Conservation (phyloP, 2,113 vertebrate species). For the Bothrops jararaca region DNA sequence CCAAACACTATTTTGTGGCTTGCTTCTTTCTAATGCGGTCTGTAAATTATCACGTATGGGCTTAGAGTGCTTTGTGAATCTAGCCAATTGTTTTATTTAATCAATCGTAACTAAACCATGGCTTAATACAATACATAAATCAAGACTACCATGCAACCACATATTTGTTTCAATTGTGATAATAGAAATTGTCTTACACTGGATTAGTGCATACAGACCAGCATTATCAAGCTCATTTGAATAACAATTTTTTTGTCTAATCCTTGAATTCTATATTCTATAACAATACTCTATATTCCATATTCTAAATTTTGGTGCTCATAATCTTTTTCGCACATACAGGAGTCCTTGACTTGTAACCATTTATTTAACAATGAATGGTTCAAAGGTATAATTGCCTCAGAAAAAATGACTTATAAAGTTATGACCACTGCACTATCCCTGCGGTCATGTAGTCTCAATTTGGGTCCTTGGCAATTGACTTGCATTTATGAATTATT, state of each 20-base stretch:
- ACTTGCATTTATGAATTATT: no score
- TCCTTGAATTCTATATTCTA: neutral
- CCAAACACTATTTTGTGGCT: neutral
- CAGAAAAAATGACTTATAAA: no score
- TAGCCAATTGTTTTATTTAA: neutral
- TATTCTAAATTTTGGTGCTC: neutral
- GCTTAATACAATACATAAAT: neutral
- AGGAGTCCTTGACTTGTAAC: no score
- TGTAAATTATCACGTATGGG: neutral
- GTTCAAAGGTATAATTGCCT: no score
- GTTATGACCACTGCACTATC: no score
- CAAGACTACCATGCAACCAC: neutral
- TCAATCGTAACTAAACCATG: neutral
- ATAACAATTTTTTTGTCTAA: neutral
- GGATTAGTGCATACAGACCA: neutral
- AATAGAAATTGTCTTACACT: neutral
- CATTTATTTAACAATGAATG: no score
- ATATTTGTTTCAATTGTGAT: neutral
- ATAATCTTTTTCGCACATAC: neutral
- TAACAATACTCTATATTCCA: no score
- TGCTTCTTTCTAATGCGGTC: neutral
- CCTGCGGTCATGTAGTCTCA: no score
- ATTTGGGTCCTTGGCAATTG: no score
- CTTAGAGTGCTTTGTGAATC: neutral
- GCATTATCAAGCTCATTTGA: neutral